A percentile compares a stretch with the other conserved stretches of the same genome.
Evolutionary conservation across 2,888 invertebrate genomes (phyloP).

Genomic region (Eristalis pertinax): DNA sequence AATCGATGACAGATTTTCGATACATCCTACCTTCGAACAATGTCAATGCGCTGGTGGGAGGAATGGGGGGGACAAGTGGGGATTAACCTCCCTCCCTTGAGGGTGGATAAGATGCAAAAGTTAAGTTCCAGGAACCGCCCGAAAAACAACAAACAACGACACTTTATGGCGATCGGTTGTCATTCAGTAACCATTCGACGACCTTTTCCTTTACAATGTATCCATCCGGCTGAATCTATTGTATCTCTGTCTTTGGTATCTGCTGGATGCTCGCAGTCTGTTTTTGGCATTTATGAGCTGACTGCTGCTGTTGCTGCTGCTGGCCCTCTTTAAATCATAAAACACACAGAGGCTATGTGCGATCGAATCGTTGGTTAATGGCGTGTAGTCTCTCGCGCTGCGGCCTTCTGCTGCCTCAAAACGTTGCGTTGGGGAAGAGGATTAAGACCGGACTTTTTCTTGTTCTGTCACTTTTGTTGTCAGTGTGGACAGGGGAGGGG

Average conservation of each 20-base stretch:
- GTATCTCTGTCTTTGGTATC: conserved; percentile 1
- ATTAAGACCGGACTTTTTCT: conserved; percentile 64
- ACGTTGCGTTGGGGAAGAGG: neutral
- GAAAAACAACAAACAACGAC: conserved; percentile 10
- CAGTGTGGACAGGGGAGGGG: neutral
- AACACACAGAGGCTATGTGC: conserved; percentile 54
- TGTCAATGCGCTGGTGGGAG: too few relatives aligned
- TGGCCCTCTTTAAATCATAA: conserved; percentile 68
- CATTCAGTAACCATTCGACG: conserved; percentile 12
- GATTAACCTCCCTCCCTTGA: neutral
- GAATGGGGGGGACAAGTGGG: neutral
- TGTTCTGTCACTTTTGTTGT: conserved; percentile 52
- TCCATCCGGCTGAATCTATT: neutral
- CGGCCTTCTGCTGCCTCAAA: too few relatives aligned
- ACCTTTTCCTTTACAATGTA: conserved; percentile 56
- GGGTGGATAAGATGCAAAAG: conserved; percentile 15
- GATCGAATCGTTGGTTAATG: neutral
- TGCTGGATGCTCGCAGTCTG: conserved; percentile 29
- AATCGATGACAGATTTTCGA: conserved; percentile 53
- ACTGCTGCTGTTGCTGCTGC: neutral
- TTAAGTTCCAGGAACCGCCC: conserved; percentile 38
- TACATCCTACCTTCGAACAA: neutral
- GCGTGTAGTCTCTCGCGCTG: neutral
- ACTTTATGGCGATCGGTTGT: conserved; percentile 34
- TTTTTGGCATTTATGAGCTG: conserved; percentile 63